Evolutionary conservation across 1,140 invertebrate species (phyloP).

Genomic region (Megalonaias nervosa): DNA sequence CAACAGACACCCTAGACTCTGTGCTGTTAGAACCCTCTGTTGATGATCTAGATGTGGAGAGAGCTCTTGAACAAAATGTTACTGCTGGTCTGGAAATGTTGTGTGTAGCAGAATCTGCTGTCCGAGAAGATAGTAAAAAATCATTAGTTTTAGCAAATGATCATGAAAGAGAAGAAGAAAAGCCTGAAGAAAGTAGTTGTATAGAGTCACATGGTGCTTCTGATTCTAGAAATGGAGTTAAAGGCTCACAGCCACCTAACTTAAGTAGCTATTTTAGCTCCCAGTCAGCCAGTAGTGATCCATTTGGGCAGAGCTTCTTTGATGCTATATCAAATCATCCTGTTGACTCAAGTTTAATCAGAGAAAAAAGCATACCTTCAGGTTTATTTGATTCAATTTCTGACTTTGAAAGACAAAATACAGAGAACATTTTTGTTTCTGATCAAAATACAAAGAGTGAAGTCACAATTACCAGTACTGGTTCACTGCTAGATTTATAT

Average conservation of each 20-base stretch:
- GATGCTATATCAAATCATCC: slow-evolving; percentile 37
- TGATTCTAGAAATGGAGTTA: no score
- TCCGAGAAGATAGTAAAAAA: slow-evolving; percentile 1
- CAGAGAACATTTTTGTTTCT: no score
- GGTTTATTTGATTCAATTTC: no score
- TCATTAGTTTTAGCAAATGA: neutral
- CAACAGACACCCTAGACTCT: slow-evolving; percentile 65
- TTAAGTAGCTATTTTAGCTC: slow-evolving; percentile 57
- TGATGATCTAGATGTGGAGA: slow-evolving; percentile 48
- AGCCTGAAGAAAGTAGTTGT: neutral
- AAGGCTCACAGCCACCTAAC: no score
- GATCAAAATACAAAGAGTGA: no score
- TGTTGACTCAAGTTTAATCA: neutral
- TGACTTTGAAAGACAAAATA: no score
- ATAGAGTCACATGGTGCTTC: no score
- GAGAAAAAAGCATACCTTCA: slow-evolving; percentile 4
- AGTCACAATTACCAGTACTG: no score
- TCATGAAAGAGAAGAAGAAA: neutral
- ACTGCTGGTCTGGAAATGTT: neutral
- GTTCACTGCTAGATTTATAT: no score
- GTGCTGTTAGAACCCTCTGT: slow-evolving; percentile 56
- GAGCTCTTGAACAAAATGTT: slow-evolving; percentile 11
- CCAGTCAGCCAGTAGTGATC: slow-evolving; percentile 17
- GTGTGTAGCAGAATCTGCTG: neutral
- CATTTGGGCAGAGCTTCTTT: slow-evolving; percentile 45